Evolutionary conservation across 2,888 invertebrate species (phyloP).

Genomic region (Parthenolecanium corni): DNA sequence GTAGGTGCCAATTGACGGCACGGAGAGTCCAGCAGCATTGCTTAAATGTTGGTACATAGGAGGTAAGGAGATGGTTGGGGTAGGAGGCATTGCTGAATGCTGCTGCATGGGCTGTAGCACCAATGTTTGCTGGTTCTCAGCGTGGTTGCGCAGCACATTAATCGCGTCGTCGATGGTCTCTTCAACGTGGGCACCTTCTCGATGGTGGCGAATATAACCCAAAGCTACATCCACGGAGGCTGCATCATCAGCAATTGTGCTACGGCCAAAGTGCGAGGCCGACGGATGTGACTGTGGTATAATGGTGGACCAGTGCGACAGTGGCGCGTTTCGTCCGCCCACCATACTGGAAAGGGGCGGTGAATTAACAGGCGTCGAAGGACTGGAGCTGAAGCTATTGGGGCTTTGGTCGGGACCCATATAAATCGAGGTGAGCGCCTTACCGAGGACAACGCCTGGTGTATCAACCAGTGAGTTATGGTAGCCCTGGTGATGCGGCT

Average conservation of each 20-base stretch:
- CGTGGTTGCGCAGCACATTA: constrained; percentile 87
- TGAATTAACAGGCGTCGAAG: constrained; percentile 88
- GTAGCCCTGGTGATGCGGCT: constrained; percentile 15
- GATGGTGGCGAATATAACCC: constrained; percentile 14
- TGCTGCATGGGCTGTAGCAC: constrained; percentile 21
- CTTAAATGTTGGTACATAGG: constrained; percentile 33
- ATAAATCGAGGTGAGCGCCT: constrained; percentile 13
- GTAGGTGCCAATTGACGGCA: background rate
- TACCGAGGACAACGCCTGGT: constrained; percentile 7
- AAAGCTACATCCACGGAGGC: constrained; percentile 17
- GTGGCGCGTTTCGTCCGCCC: background rate
- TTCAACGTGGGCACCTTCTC: constrained; percentile 56
- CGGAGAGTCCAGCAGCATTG: constrained; percentile 8
- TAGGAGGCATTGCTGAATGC: background rate
- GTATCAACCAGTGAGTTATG: constrained; percentile 33
- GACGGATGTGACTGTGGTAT: constrained; percentile 25
- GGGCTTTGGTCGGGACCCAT: constrained; percentile 47
- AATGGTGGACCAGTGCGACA: background rate
- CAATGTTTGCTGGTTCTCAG: constrained; percentile 58
- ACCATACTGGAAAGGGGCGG: constrained; percentile 55
- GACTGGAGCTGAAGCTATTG: constrained; percentile 85
- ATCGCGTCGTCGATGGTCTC: constrained; percentile 91
- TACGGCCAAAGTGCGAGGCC: constrained; percentile 14
- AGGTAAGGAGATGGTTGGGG: constrained; percentile 23
- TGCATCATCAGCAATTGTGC: background rate